These are phyloP conservation scores for Hemibagrus wyckioides DNA, from an alignment of 2,113 vertebrate species.

Conservation along the genomic window DNA sequence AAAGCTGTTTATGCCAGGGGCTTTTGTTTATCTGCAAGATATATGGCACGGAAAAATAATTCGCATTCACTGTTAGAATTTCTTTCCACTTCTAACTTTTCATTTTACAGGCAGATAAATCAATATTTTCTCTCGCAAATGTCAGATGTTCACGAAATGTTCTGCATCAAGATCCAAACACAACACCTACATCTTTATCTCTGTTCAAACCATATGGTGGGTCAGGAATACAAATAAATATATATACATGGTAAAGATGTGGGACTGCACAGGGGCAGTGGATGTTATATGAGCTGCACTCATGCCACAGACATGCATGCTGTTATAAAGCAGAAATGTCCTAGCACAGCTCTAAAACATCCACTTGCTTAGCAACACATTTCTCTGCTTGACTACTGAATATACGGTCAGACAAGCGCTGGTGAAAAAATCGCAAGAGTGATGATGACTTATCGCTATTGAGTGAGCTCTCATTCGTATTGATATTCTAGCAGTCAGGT, in stretches of 20 bases:
- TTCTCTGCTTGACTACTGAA: neutral
- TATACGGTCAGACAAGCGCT: neutral
- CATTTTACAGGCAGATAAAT: slow-evolving; percentile 35
- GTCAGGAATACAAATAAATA: slow-evolving; percentile 9
- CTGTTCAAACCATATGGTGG: neutral
- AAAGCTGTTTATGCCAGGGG: slow-evolving; percentile 23
- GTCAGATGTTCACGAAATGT: slow-evolving; percentile 31
- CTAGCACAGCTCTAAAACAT: too few relatives aligned
- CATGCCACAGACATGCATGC: too few relatives aligned
- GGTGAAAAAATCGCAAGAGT: neutral
- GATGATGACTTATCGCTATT: slow-evolving; percentile 62
- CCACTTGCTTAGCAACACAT: neutral
- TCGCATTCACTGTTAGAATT: neutral
- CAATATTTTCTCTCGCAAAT: slow-evolving; percentile 33
- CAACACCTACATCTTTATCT: slow-evolving; percentile 24
- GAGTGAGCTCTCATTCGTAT: slow-evolving; percentile 53
- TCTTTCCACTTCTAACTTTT: slow-evolving; percentile 14
- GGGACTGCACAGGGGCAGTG: neutral
- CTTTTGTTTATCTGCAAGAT: neutral
- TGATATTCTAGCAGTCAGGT: slow-evolving; percentile 57
- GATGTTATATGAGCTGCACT: neutral
- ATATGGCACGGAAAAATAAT: slow-evolving; percentile 24
- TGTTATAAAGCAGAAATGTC: neutral
- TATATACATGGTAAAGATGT: neutral
- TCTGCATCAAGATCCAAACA: slow-evolving; percentile 6